phyloP scores from a whole-genome alignment of 2,888 invertebrate genomes.

The Microctonus hyperodae region DNA sequence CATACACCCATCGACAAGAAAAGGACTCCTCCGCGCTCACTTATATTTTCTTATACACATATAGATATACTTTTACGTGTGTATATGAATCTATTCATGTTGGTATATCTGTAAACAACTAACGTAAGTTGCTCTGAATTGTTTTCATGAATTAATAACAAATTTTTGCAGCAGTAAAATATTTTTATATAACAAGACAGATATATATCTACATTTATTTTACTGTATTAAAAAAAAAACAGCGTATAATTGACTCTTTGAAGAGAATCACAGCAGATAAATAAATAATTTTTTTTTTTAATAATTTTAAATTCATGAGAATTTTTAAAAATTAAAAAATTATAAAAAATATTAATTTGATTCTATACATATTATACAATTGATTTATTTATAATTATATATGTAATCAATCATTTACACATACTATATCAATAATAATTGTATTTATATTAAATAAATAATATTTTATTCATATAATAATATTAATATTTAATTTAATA shows the following conservation, averaged over 20 bases:
- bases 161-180: slow-evolving; percentile 18
- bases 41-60: not conserved
- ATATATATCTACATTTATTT: not conserved
- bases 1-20: slow-evolving; percentile 18
- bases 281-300: not conserved
- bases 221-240: not conserved
- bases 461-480: too few relatives aligned
- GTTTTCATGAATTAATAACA: slow-evolving; percentile 34
- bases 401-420: not conserved
- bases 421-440: not conserved
- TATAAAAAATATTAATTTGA: too few relatives aligned
- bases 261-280: not conserved
- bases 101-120: not conserved
- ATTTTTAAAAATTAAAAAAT: not conserved
- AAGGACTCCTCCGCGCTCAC: slow-evolving; percentile 14
- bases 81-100: too few relatives aligned
- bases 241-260: not conserved
- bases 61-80: too few relatives aligned
- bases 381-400: not conserved
- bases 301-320: not conserved
- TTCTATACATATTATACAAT: not conserved
- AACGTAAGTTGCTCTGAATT: slow-evolving; percentile 10
- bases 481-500: too few relatives aligned
- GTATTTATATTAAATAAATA: too few relatives aligned
- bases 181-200: slow-evolving; percentile 13